Evolutionary conservation across 1,140 invertebrate genomes (phyloP), one percentile per base, ranked within the genome.

Genomic region (Pectinophora gossypiella): DNA sequence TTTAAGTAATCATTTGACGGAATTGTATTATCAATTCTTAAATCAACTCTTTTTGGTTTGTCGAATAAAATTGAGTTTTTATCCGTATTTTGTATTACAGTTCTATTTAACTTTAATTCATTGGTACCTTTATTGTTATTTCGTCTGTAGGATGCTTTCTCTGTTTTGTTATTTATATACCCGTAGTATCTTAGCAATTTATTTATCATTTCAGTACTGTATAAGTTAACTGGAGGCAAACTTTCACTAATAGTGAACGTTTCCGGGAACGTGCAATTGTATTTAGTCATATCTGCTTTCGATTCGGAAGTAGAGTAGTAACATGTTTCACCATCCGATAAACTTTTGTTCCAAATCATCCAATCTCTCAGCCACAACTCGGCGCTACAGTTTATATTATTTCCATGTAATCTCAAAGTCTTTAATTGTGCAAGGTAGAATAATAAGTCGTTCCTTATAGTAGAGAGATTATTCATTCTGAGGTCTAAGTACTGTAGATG

Each of bases 401-500:
- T 94, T 1, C 90, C 91, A 23, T 88, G 78, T 16, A 94, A 65
- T 59, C 90, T 81, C 1, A 94, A 68, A 5, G 83, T 77, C 42
- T 89, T 89, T 44, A 96, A 68, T 62, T 94, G 91, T 0, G 93
- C 92, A 32, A 96, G 89, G 61, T 92, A 91, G 58, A 91, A 91
- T 19, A 91, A 82, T 15, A 96, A 82, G 69, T 95, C 93, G 23
- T 90, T 89, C 55, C 92, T 88, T 42, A 87, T 69, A 47, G 76
- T 64, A 3, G 73, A 64, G 10, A 96, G 82, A 19, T 83, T 89
- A 20, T 90, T 89, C 49, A 95, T 86, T 46, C 92, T 90, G 27
- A 97, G 74, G 76, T 95, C 91, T 13, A 96, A 82, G 55, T 92
- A 90, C 56, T 91, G 88, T 10, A 94, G 78, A 70, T 91, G 90